These are phyloP conservation scores for Caenorhabditis virilis DNA, from an alignment of 2,888 invertebrate genomes.

Conservation along the genomic window DNA sequence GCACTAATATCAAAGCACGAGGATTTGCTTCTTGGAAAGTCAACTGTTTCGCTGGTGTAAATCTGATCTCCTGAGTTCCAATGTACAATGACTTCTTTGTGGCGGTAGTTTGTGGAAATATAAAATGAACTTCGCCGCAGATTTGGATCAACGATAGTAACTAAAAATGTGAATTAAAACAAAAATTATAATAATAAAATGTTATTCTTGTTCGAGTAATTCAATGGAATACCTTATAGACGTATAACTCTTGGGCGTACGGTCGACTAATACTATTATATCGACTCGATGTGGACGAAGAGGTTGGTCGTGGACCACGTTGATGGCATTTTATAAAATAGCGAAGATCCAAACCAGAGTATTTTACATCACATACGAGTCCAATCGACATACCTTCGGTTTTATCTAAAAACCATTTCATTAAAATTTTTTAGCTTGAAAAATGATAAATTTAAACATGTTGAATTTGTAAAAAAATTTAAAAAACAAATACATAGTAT, in stretches of 20 bases:
- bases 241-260: conserved; percentile 16
- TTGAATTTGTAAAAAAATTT: too few relatives aligned
- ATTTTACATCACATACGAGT: too few relatives aligned
- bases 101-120: conserved; percentile 13
- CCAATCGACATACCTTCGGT: too few relatives aligned
- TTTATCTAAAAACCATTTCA: too few relatives aligned
- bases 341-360: too few relatives aligned
- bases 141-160: conserved; percentile 23
- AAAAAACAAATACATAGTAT: too few relatives aligned
- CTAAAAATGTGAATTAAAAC: conserved; percentile 22
- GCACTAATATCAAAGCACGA: conserved; percentile 12
- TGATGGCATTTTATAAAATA: conserved; percentile 26
- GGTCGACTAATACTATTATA: conserved; percentile 19
- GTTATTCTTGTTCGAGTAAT: conserved; percentile 26
- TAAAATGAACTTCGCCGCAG: conserved; percentile 22
- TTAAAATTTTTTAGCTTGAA: too few relatives aligned
- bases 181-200: conserved; percentile 18
- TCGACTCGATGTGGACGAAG: conserved; percentile 18
- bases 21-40: conserved; percentile 13
- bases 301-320: conserved; percentile 16
- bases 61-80: conserved; percentile 20
- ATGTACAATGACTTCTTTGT: conserved; percentile 19
- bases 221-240: conserved; percentile 28
- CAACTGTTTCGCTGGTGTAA: conserved; percentile 23
- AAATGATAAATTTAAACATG: too few relatives aligned